phyloP scores from a whole-genome alignment of 2,888 invertebrate species.

The Clanis bilineata region DNA sequence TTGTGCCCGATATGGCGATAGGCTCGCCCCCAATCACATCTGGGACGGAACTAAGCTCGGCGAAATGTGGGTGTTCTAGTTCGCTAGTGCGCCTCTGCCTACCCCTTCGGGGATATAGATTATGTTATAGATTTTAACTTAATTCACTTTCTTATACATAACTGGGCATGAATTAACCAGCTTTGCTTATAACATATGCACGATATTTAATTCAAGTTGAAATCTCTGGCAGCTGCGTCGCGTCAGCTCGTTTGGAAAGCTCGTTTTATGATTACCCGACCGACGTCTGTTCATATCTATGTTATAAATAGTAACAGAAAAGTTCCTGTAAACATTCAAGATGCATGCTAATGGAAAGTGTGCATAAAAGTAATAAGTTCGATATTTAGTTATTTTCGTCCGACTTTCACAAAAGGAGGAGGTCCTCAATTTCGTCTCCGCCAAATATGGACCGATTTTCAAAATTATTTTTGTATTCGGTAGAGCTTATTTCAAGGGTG shows the following conservation, averaged over 20 bases:
- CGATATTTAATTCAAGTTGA: background rate
- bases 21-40: too few relatives aligned
- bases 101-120: too few relatives aligned
- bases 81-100: too few relatives aligned
- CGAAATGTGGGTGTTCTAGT: too few relatives aligned
- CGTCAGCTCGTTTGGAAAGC: background rate
- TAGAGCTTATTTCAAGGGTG: too few relatives aligned
- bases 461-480: too few relatives aligned
- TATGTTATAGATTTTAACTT: background rate
- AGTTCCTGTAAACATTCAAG: background rate
- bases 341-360: background rate
- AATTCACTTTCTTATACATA: background rate
- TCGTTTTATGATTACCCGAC: background rate
- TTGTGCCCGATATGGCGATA: too few relatives aligned
- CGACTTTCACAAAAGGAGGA: too few relatives aligned
- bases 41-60: too few relatives aligned
- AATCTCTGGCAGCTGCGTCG: constrained; percentile 1
- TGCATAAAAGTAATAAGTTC: background rate
- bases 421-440: too few relatives aligned
- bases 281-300: constrained; percentile 1
- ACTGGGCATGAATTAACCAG: background rate
- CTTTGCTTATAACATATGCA: background rate
- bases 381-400: too few relatives aligned
- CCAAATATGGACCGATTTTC: too few relatives aligned
- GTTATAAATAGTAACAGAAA: background rate